Base-by-base conservation (phyloP, 2,113 vertebrate species). In the Solea solea region DNA sequence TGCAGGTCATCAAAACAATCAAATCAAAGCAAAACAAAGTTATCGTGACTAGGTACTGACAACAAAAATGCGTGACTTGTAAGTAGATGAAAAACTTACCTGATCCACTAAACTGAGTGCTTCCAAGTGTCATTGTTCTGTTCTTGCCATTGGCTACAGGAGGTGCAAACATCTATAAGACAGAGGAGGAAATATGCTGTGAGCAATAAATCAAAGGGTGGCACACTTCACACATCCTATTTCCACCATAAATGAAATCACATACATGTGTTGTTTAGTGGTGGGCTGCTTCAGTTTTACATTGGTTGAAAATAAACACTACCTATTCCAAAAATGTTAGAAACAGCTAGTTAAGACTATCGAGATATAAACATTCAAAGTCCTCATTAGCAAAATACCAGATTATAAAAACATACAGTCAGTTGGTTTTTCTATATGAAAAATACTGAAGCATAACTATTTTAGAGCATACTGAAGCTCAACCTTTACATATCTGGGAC, bases 101-200 rank as follows among this genome's bases (percentile, higher is more conserved):
- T 95, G 97, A 94, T 88, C 94, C 94, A 88, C 95, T 91, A 60
- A 98, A 99, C 89, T 96, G 97, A 78, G 94, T 93, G 88, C 96
- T 96, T 0, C 95, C 95, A 63, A 98, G 95, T 44, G 97, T 96
- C 72, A 96, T 93, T 40, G 96, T 96, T 86, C 98, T 95, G 94
- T 95, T 96, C 92, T 99, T 99, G 76, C 97, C 97, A 53, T 97
- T 98, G 87, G 97, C 94, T 85, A 96, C 97, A 60, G 98, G 96
- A 85, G 98, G 93, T 4, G 97, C 96, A 81, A 99, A 99, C 98
- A 99, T 98, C 97, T 99, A 94, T 74, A 90, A 93, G 92, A 90
- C 83, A 88, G 78, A 84, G 72, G 68, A 65, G 68, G 67, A 62
- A 64, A 72, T 56, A 67, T 13, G 68, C 34, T 44, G 54, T 87